Percentiles rank a stretch among this genome's conserved stretches.
These are phyloP conservation scores for Galerucella calmariensis DNA, from an alignment of 2,888 invertebrate species.

Conservation along the genomic window DNA sequence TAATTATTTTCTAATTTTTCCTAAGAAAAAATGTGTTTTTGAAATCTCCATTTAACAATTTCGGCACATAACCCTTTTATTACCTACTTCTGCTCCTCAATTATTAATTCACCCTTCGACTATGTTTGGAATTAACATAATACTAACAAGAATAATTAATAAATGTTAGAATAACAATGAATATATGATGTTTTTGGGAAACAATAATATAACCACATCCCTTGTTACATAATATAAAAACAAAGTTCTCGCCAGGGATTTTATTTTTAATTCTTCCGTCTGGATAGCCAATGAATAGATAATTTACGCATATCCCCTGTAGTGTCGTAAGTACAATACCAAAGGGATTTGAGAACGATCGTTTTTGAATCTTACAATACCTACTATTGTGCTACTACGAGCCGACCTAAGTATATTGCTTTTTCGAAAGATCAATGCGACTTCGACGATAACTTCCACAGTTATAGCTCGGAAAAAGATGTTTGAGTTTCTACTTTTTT, in stretches of 20 bases:
- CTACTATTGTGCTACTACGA: slow-evolving; percentile 57
- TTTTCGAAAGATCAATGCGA: slow-evolving; percentile 59
- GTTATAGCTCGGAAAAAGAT: slow-evolving; percentile 24
- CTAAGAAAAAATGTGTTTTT: too few species aligned
- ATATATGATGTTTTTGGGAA: too few species aligned
- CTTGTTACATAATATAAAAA: neutral
- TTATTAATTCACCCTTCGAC: too few species aligned
- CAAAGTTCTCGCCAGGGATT: slow-evolving; percentile 16
- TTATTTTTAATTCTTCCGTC: slow-evolving; percentile 20
- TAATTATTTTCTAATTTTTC: too few species aligned
- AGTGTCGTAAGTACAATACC: slow-evolving; percentile 32
- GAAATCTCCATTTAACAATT: too few species aligned
- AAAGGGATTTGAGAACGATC: slow-evolving; percentile 40
- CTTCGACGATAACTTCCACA: slow-evolving; percentile 49
- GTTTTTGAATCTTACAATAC: slow-evolving; percentile 61
- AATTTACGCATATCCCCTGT: slow-evolving; percentile 32
- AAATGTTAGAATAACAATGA: too few species aligned
- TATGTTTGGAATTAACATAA: too few species aligned
- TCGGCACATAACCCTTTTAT: too few species aligned
- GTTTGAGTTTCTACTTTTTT: slow-evolving; percentile 18
- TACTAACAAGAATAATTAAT: too few species aligned
- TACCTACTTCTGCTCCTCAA: too few species aligned
- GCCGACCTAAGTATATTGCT: slow-evolving; percentile 60
- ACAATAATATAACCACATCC: neutral
- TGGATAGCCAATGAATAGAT: slow-evolving; percentile 15